Evolutionary conservation across 1,140 invertebrate genomes (phyloP), one percentile per base, ranked within the genome.

Genomic region (Penaeus chinensis): DNA sequence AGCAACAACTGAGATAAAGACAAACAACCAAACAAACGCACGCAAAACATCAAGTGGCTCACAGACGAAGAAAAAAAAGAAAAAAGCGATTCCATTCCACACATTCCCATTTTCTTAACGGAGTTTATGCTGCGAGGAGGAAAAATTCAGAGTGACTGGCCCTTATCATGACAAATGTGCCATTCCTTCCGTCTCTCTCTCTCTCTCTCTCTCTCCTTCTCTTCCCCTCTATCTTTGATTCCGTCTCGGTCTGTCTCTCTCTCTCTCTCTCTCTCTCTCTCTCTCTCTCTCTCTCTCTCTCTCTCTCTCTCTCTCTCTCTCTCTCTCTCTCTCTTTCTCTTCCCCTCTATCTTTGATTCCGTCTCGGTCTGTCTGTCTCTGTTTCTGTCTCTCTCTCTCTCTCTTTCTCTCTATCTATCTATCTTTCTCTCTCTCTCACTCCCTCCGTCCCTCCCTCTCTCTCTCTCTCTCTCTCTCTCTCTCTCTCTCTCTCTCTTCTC

Each of bases 281-380:
- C 24, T n/a, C 8, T 8, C n/a, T 54, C 77, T 22, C n/a, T 27
- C 54, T 42, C 77, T 54, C 54, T 61, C 20, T 42, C 77, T 79
- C 24, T 79, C 54, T 42, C 77, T 79, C 54, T 47, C 77, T 79
- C 11, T 79, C 77, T 79, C 11, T 79, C 54, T 47, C 11, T 79
- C 77, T 79, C 54, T 79, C n/a, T 79, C 54, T 54, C 54, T 54
- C 54, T 54, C 54, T 2, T 8, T 54, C 54, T 54, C 54, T 54
- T 8, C 1, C 54, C 10, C 16, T 54, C 11, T 16, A 2, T 54
- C 16, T 54, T 54, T 54, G 11, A 13, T 2, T 54, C 54, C 10
- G 1, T 54, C 1, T 54, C 11, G 16, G 54, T 54, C 54, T 47
- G 47, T 4, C 1, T 47, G 47, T 47, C 5, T 47, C 47, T 47